These are phyloP conservation scores for Samia ricini DNA, from an alignment of 1,140 invertebrate genomes.

Conservation along the genomic window DNA sequence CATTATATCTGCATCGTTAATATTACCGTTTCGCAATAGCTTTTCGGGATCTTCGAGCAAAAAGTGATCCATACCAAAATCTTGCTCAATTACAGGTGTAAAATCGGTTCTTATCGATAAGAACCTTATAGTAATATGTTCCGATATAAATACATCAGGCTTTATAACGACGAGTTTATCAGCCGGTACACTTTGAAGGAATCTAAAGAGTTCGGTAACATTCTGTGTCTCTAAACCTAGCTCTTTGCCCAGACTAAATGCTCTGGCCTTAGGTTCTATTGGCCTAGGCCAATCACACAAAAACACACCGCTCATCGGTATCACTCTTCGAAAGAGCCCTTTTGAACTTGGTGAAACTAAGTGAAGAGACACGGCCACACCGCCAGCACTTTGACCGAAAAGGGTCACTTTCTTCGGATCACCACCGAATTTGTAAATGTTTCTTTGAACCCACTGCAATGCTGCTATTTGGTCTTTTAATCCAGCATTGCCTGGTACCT, in stretches of 20 bases:
- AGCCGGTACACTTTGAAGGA: constrained; percentile 64
- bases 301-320: constrained; percentile 43
- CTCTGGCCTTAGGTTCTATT: constrained; percentile 32
- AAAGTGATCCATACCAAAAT: constrained; percentile 44
- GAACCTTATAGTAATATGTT: constrained; percentile 26
- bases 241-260: constrained; percentile 33
- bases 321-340: constrained; percentile 45
- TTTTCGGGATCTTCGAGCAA: constrained; percentile 42
- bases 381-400: constrained; percentile 85
- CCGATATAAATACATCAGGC: constrained; percentile 31
- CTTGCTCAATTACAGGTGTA: constrained; percentile 54
- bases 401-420: constrained; percentile 85
- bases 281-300: constrained; percentile 27
- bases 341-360: constrained; percentile 64
- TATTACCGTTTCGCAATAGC: constrained; percentile 48
- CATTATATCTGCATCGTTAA: constrained; percentile 77
- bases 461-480: constrained; percentile 58
- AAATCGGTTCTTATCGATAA: constrained; percentile 35
- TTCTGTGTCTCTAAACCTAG: constrained; percentile 38
- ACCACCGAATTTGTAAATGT: constrained; percentile 82
- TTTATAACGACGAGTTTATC: constrained; percentile 47
- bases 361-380: constrained; percentile 49
- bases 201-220: constrained; percentile 55
- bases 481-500: constrained; percentile 58
- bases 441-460: constrained; percentile 47